Evolutionary conservation across 2,797 vertebrate genomes (phyloP), one percentile per base, ranked within the genome.

Genomic region (Melopsittacus undulatus): DNA sequence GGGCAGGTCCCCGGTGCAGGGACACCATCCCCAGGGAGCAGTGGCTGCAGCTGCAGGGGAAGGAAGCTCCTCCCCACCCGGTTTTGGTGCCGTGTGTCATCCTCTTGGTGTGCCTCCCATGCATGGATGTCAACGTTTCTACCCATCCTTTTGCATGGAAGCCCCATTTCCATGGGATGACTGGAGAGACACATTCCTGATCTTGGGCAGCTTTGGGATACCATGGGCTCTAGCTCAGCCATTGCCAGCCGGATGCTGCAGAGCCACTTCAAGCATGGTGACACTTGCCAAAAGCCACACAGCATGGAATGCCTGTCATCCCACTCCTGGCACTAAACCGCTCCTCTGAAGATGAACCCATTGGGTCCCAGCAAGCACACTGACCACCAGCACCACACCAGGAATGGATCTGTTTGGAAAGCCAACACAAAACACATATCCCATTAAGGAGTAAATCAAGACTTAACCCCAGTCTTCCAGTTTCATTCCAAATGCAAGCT

Each of bases 401-500:
- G 23, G 40, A 79, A 8, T 4, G 17, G 78, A 62, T 83, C 72
- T 23, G 0, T 49, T 90, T 22, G 42, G 62, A 83, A 83, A 90
- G 45, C 42, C 57, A 67, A 89, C 36, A 29, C 5, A 73, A 84
- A 61, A 45, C 7, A 27, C 26, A 34, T 0, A 1, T 26, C 57
- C 72, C 43, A 9, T 18, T 68, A 36, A 45, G 27, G 6, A 94
- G 26, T 52, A 80, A 80, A 78, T 43, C 22, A 57, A 82, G 52
- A 56, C 16, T 74, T 72, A 64, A 73, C 11, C 59, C 30, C 40
- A 26, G 74, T 18, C 56, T 89, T 84, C 57, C 17, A 29, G 79
- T 75, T 85, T 48, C 76, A 62, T 40, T 95, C 74, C 70, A 72
- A 95, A 90, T 5, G 36, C 38, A 89, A n/a, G 17, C 79, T 86